A percentile compares a stretch with the other conserved stretches of the same genome.
Conservation (phyloP, 2,113 vertebrate species). For the Pampusana beccarii region DNA sequence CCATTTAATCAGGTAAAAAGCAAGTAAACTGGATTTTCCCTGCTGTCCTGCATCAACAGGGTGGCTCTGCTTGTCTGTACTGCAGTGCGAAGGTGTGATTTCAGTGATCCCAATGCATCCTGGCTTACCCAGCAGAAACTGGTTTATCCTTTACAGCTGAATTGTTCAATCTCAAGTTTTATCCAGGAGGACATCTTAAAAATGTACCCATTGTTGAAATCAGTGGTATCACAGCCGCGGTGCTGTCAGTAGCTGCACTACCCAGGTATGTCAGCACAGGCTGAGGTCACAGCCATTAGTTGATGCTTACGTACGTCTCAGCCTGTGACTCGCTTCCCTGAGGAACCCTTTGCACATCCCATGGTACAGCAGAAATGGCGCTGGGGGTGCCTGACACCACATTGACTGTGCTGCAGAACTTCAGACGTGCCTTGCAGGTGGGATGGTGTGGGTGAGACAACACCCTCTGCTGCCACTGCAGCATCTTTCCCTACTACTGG, state of each 20-base stretch:
- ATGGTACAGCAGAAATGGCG: rapidly evolving
- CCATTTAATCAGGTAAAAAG: not conserved
- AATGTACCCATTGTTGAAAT: not conserved
- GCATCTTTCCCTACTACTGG: not conserved
- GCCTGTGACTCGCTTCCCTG: rapidly evolving
- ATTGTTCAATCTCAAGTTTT: not conserved
- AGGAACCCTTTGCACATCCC: not conserved
- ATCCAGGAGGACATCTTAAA: not conserved
- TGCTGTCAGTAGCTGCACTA: not conserved
- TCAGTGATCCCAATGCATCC: not conserved
- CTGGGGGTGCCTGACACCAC: rapidly evolving
- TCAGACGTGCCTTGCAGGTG: not conserved
- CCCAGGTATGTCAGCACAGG: rapidly evolving
- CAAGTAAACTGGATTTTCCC: not conserved
- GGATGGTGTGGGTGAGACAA: rapidly evolving
- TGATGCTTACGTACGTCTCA: rapidly evolving
- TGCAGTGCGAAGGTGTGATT: rapidly evolving
- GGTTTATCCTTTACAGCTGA: not conserved
- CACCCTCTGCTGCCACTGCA: not conserved
- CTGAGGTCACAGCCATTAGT: not conserved
- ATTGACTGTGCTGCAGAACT: not conserved
- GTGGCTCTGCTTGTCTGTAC: not conserved
- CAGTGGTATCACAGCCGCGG: rapidly evolving
- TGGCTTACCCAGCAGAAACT: not conserved
- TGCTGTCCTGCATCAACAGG: not conserved